Evolutionary conservation across 2,888 invertebrate genomes (phyloP), one percentile per base, ranked within the genome.

Genomic region (Hydraecia micacea): DNA sequence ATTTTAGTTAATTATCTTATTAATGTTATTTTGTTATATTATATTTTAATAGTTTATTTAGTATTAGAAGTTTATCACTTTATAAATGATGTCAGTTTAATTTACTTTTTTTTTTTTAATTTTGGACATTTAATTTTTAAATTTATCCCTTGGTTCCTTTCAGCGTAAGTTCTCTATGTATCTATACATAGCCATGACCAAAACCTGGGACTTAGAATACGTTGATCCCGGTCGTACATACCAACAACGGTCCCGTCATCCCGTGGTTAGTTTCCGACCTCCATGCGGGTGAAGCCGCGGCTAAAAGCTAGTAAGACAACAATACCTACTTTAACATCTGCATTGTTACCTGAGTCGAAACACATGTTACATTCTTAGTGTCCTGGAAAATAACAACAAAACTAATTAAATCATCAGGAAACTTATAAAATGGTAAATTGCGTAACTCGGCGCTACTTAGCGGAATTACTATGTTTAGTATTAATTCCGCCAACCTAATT

Each of bases 311-410:
- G 7, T 36, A 13, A 36, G 13, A 36, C 36, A 25, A 65, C 7
- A 36, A 36, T 36, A 25, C 11, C 52, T 52, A 52, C 52, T 63
- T 63, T 36, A 63, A 65, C 13, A 65, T 6, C 65, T 65, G 63
- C 52, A 55, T 55, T 75, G 55, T 86, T 94, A 95, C 95, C 95
- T 93, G 80, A 80, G 95, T 93, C 71, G 94, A 89, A 73, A 95
- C 73, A 87, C 96, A 96, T 77, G 92, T 82, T 62, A 95, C 93
- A 86, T 95, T 94, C 81, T 94, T 95, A 83, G 93, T 95, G 86
- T 94, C 82, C 95, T 95, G 94, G 1, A 80, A 94, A 52, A 36
- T 6, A 63, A 63, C 15, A 68, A 69, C 4, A 28, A 32, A 13
- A 49, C 8, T 25, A 13, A 49, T 32, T 32, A 49, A 49, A 46